Conservation (phyloP, 2,797 vertebrate species). For the Myripristis murdjan region DNA sequence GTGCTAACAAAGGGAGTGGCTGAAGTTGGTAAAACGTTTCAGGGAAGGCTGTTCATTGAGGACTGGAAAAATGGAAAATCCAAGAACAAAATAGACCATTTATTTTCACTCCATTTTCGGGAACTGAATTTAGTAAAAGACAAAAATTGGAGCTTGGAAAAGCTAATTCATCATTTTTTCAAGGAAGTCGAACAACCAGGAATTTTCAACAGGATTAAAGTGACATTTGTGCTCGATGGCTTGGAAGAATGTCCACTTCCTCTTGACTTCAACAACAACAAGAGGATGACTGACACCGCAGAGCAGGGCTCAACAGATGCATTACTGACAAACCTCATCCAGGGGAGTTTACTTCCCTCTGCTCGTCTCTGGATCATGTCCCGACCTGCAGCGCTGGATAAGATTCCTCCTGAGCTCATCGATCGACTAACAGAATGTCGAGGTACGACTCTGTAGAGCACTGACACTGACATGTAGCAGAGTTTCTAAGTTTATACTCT, state of each 20-base stretch:
- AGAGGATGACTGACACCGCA: conserved; percentile 6
- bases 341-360: conserved; percentile 34
- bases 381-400: conserved; percentile 28
- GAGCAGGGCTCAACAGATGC: background rate
- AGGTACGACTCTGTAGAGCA: background rate
- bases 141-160: conserved; percentile 26
- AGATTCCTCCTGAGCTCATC: conserved; percentile 31
- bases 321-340: conserved; percentile 62
- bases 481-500: background rate
- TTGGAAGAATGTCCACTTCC: conserved; percentile 65
- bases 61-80: conserved; percentile 21
- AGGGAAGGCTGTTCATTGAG: conserved; percentile 30
- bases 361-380: conserved; percentile 57
- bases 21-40: conserved; percentile 68
- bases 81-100: background rate
- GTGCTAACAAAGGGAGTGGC: conserved; percentile 59
- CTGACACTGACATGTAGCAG: background rate
- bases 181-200: rapidly evolving
- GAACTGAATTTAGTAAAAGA: conserved; percentile 46
- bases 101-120: conserved; percentile 56
- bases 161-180: conserved; percentile 40
- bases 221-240: conserved; percentile 71
- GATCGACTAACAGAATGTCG: conserved; percentile 37
- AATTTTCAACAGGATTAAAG: background rate
- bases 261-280: conserved; percentile 60